phyloP scores from a whole-genome alignment of 2,797 vertebrate species.

The Pantherophis alleghaniensis region DNA sequence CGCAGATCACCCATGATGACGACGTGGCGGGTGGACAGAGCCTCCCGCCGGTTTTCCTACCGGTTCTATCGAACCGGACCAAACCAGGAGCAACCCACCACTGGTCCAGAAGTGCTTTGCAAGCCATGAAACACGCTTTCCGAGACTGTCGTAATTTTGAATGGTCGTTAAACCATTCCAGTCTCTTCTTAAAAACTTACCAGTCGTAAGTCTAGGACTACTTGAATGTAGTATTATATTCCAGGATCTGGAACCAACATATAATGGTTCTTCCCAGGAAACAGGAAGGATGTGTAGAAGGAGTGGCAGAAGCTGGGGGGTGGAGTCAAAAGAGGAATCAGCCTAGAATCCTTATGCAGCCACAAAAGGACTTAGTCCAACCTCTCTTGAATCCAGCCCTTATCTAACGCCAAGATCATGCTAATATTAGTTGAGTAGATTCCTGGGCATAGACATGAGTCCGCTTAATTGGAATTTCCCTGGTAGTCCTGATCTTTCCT shows the following conservation, averaged over 20 bases:
- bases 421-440: not conserved
- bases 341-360: not conserved
- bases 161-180: not conserved
- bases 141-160: not conserved
- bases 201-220: not conserved
- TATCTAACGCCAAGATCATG: not conserved
- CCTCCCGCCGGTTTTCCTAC: too few relatives aligned
- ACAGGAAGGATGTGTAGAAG: not conserved
- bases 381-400: not conserved
- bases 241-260: not conserved
- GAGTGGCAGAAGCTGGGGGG: not conserved
- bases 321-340: not conserved
- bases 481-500: not conserved
- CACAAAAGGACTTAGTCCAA: not conserved
- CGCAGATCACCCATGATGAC: too few relatives aligned
- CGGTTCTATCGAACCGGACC: too few relatives aligned
- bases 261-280: not conserved
- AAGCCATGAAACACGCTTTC: not conserved
- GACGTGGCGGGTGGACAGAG: too few relatives aligned
- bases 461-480: not conserved
- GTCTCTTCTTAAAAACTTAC: not conserved
- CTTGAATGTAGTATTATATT: not conserved
- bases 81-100: too few relatives aligned
- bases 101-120: not conserved
- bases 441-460: not conserved